Percentiles rank a stretch among this genome's conserved stretches.
phyloP scores from a whole-genome alignment of 2,113 vertebrate species.

The Neolamprologus kungweensis region DNA sequence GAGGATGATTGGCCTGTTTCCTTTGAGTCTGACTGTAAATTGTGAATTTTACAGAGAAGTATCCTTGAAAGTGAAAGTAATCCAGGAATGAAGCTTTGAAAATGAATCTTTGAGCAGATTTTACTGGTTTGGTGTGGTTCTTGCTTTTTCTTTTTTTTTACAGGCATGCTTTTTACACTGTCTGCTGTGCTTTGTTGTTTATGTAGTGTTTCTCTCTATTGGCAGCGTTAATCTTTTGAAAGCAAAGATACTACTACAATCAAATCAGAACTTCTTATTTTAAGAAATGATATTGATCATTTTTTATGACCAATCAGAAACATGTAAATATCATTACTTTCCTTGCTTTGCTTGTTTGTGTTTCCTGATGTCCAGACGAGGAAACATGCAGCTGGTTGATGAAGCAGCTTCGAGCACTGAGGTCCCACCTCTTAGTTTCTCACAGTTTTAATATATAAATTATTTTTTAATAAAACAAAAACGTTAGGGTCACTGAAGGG shows the following conservation, averaged over 20 bases:
- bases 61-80: constrained; percentile 17
- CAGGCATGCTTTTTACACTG: constrained; percentile 28
- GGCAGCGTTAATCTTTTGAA: background rate
- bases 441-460: rapidly evolving
- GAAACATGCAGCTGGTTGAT: background rate
- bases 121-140: background rate
- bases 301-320: background rate
- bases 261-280: background rate
- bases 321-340: background rate
- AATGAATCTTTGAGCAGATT: background rate
- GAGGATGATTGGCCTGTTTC: background rate
- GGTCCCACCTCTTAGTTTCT: background rate
- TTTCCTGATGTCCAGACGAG: background rate
- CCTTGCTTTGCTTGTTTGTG: background rate
- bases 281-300: rapidly evolving
- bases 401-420: constrained; percentile 16
- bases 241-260: constrained; percentile 16
- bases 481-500: rapidly evolving
- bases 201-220: background rate
- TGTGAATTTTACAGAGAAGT: constrained; percentile 25
- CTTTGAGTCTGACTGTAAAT: background rate
- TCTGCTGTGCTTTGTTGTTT: background rate
- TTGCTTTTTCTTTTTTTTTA: background rate
- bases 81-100: constrained; percentile 17
- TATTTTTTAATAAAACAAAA: rapidly evolving